phyloP scores from a whole-genome alignment of 2,797 vertebrate genomes.

The Brachyalestes nurse region DNA sequence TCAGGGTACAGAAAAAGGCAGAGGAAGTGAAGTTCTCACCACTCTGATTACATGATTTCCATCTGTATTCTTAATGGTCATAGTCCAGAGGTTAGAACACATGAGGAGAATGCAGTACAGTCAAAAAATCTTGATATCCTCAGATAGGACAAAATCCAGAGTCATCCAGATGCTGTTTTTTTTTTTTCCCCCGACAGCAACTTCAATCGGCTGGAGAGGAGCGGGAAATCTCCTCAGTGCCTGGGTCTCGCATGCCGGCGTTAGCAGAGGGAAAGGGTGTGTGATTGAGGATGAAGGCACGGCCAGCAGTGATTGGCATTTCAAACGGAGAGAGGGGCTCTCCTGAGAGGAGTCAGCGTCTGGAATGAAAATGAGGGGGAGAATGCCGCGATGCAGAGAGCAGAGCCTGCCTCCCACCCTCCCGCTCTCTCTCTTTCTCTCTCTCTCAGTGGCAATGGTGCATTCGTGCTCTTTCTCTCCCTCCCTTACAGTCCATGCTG shows the following conservation, averaged over 20 bases:
- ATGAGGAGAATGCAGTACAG: neutral
- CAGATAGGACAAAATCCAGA: constrained; percentile 26
- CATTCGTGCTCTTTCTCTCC: constrained; percentile 47
- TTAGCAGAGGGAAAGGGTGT: constrained; percentile 31
- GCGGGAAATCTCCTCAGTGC: constrained; percentile 42
- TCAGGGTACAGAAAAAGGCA: constrained; percentile 23
- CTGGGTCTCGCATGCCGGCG: constrained; percentile 25
- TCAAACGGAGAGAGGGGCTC: constrained; percentile 57
- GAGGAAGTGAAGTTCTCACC: constrained; percentile 44
- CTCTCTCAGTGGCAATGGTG: constrained; percentile 57
- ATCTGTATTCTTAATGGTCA: constrained; percentile 15
- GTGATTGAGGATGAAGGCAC: constrained; percentile 52
- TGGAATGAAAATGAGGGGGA: constrained; percentile 75
- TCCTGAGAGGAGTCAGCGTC: constrained; percentile 63
- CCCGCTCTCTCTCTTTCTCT: constrained; percentile 5
- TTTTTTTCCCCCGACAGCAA: constrained; percentile 37
- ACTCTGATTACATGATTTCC: constrained; percentile 41
- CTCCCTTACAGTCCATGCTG: constrained; percentile 71
- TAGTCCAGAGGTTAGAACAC: constrained; percentile 15
- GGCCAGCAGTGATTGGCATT: constrained; percentile 57
- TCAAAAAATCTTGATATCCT: constrained; percentile 34
- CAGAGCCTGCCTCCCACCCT: constrained; percentile 61
- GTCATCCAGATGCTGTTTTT: constrained; percentile 10
- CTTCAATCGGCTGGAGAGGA: constrained; percentile 48
- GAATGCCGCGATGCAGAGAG: constrained; percentile 73